Conservation (phyloP, 2,113 vertebrate species). For the Leptosomus discolor region DNA sequence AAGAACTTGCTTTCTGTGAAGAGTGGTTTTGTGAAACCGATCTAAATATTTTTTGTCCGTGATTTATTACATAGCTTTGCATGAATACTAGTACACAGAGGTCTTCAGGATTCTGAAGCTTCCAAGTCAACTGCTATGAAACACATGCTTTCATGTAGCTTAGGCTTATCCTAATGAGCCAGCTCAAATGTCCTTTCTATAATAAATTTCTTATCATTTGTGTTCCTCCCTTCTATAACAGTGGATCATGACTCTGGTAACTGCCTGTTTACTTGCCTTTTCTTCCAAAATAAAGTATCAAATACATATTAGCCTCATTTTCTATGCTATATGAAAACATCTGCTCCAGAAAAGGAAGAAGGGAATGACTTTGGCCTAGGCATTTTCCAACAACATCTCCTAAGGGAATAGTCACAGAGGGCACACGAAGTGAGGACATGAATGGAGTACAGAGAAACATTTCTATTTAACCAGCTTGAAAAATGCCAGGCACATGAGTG, state of each 20-base stretch:
- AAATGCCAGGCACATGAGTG: not conserved
- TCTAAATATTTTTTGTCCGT: not conserved
- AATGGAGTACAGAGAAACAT: not conserved
- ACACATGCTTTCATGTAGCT: not conserved
- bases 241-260: not conserved
- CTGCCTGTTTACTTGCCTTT: not conserved
- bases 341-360: not conserved
- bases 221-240: not conserved
- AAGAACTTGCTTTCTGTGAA: not conserved
- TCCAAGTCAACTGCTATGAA: not conserved
- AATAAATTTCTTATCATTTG: not conserved
- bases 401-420: not conserved
- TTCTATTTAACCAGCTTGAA: not conserved
- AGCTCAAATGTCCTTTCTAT: not conserved
- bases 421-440: rapidly evolving
- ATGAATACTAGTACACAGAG: not conserved
- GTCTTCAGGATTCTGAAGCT: not conserved
- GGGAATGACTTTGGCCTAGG: not conserved
- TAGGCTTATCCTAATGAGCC: not conserved
- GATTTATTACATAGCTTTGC: not conserved
- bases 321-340: not conserved
- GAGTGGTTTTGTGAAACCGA: not conserved
- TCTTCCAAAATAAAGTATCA: not conserved
- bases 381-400: not conserved
- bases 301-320: not conserved